These are phyloP conservation scores for Synanthedon vespiformis DNA, from an alignment of 2,888 invertebrate species.

Conservation along the genomic window DNA sequence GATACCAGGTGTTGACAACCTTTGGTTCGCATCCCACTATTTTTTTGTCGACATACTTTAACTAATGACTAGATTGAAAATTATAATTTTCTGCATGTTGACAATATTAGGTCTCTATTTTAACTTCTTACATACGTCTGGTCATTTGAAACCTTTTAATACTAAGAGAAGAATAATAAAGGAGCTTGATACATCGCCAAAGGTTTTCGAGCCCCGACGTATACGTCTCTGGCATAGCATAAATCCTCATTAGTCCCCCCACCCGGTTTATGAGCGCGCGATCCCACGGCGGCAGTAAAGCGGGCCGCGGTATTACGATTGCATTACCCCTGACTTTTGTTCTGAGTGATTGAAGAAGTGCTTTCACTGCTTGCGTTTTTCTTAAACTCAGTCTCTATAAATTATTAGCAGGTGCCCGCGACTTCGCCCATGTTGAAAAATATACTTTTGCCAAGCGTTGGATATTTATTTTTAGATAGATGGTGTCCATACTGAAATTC, in stretches of 20 bases:
- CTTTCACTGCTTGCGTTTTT: not conserved
- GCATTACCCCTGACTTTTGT: slow-evolving; percentile 55
- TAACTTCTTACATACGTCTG: too few relatives aligned
- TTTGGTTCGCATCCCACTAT: not conserved
- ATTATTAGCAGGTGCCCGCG: too few relatives aligned
- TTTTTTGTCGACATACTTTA: too few relatives aligned
- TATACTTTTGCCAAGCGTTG: too few relatives aligned
- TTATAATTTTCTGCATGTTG: too few relatives aligned
- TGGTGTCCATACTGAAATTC: too few relatives aligned
- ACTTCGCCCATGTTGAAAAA: too few relatives aligned
- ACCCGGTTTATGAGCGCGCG: slow-evolving; percentile 42
- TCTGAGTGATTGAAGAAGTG: slow-evolving; percentile 27
- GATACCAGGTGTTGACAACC: slow-evolving; percentile 15
- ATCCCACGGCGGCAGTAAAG: slow-evolving; percentile 63
- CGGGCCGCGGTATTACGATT: slow-evolving; percentile 41
- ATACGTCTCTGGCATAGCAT: slow-evolving; percentile 37
- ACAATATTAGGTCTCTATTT: too few relatives aligned
- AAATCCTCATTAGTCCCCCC: slow-evolving; percentile 64
- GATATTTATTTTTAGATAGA: too few relatives aligned
- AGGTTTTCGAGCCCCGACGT: slow-evolving; percentile 21
- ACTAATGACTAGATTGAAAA: too few relatives aligned
- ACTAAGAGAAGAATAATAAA: not conserved
- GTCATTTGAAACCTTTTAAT: not conserved
- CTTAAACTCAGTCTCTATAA: too few relatives aligned
- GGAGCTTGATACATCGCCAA: not conserved